Evolutionary conservation across 2,888 invertebrate genomes (phyloP), one percentile per base, ranked within the genome.

Genomic region (Lasioglossum calceatum): DNA sequence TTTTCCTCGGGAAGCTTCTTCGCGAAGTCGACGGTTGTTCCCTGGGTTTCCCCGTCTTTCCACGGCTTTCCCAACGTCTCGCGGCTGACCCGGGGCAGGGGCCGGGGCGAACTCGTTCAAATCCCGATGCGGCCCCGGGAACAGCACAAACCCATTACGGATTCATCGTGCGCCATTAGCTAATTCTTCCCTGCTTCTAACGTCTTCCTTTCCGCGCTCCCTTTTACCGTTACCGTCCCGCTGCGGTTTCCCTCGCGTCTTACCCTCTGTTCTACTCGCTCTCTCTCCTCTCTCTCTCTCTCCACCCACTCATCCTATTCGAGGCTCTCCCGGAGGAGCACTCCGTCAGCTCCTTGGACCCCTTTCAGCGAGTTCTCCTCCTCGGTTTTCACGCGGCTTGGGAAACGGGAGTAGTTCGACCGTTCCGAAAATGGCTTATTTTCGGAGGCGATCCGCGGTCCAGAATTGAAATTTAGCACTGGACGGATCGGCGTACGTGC

Each of bases 111-210:
- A 89, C 90, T 92, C 89, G 90, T 92, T 91, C 90, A 94, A 94
- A 93, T 93, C 93, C 93, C 93, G 93, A 92, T 92, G 93, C 92
- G 93, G 92, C 93, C 91, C 90, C 92, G 89, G 92, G 93, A 94
- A 94, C 94, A 93, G 93, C 93, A 93, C 94, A 94, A 95, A 94
- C 94, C 95, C 95, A 95, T 95, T 95, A 94, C 93, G 94, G 95
- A 95, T 95, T 95, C 95, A 95, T 95, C 94, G 93, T 93, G 94
- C 94, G 93, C 94, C 94, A 95, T 95, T 95, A 95, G 94, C 94
- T 95, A 94, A 95, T 95, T 95, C 95, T 94, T 94, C 92, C 92
- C 92, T 88, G 90, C 90, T 90, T 88, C 91, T 90, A 92, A 90
- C 92, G 91, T 93, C 93, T 92, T 93, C 93, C 93, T 93, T 93